Evolutionary conservation across 2,888 invertebrate genomes (phyloP).

Genomic region (Ectemnius cavifrons): DNA sequence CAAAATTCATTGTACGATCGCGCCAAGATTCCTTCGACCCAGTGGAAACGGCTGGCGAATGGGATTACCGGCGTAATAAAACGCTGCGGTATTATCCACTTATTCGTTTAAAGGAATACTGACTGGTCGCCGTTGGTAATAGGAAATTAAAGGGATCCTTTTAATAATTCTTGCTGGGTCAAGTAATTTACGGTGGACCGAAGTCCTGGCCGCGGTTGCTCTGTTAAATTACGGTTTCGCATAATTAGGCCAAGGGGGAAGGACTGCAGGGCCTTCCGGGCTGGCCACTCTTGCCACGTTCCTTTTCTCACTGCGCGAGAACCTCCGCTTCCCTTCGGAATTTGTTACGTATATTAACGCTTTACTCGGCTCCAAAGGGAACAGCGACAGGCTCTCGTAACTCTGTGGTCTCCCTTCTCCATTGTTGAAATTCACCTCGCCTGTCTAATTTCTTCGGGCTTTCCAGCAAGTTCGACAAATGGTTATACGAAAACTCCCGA

Average conservation of each 20-base stretch:
- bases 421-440: background rate
- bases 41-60: no score
- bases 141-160: constrained; percentile 12
- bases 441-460: no score
- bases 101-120: background rate
- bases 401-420: constrained; percentile 31
- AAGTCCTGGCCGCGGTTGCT: constrained; percentile 21
- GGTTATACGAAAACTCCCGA: no score
- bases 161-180: constrained; percentile 16
- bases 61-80: background rate
- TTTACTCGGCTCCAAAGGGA: constrained; percentile 44
- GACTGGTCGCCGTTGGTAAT: background rate
- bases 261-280: constrained; percentile 28
- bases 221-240: constrained; percentile 45
- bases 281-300: background rate
- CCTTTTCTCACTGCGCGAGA: constrained; percentile 2
- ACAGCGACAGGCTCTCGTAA: constrained; percentile 40
- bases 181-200: constrained; percentile 32
- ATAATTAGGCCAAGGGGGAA: constrained; percentile 52
- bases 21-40: no score
- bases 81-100: constrained; percentile 1
- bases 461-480: no score
- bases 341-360: constrained; percentile 54
- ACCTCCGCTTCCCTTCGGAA: constrained; percentile 16
- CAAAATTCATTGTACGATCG: no score